Conservation (phyloP, 2,888 invertebrate species). For the Eupithecia vulgata region DNA sequence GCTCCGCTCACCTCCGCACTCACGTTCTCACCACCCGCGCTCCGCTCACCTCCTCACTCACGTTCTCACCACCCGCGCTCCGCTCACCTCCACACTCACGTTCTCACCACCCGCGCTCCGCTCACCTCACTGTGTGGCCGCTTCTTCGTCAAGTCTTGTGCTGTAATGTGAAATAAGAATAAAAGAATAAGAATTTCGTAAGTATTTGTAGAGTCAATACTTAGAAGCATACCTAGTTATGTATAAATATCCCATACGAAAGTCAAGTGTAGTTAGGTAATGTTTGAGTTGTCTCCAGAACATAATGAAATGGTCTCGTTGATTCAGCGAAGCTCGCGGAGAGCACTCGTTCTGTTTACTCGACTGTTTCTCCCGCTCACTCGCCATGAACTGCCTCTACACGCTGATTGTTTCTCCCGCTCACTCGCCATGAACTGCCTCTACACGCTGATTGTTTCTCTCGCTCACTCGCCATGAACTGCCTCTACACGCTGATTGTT, state of each 20-base stretch:
- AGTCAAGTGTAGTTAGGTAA: neutral
- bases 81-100: too few species aligned
- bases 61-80: too few species aligned
- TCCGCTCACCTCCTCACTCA: too few species aligned
- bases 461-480: too few species aligned
- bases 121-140: too few species aligned
- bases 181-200: too few species aligned
- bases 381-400: neutral
- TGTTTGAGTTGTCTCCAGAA: neutral
- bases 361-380: neutral
- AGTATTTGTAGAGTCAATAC: neutral
- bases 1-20: too few species aligned
- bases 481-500: neutral
- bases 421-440: neutral
- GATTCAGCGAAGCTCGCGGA: neutral
- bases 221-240: neutral
- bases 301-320: constrained; percentile 12
- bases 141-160: too few species aligned
- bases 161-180: too few species aligned
- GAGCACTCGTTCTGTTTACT: constrained; percentile 4
- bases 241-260: neutral
- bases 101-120: too few species aligned
- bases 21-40: too few species aligned
- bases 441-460: neutral
- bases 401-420: too few species aligned